Base-by-base conservation (phyloP, 2,888 invertebrate species). In the Periphyllus acericola region DNA sequence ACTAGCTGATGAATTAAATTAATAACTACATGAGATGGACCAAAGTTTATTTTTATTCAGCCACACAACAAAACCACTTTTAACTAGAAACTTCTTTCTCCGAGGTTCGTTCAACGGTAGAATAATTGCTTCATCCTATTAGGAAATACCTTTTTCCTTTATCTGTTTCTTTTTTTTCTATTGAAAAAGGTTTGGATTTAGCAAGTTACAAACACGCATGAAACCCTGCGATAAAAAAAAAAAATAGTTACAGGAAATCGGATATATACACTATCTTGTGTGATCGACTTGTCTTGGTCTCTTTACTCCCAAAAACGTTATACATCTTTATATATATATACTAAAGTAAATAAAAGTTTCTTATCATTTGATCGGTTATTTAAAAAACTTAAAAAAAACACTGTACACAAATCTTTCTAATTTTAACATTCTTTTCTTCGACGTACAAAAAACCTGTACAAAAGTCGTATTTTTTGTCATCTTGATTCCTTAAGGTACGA, bases 91-190 rank as follows among this genome's bases (percentile, higher is more conserved):
- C 29, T 76, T 76, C 14, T 76, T 46, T 75, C 14, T 14, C 76
- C 5, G 76, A 76, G 46, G 52, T 76, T 29, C 29, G 46, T 76
- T 76, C n/a, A 29, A 46, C n/a, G 29, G 76, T 76, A 0, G 46
- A 29, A 76, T 76, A 76, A 76, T 76, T 76, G 46, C 29, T 46
- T 76, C 29, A 46, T 76, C 17, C 76, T 76, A 76, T 76, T 76
- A 76, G 14, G 46, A n/a, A 46, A 46, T 40, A 19, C 17, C 17
- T 29, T 76, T 76, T 76, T 46, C 75, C 3, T 46, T 46, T 46
- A 17, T 46, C 9, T 8, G 11, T 74, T 36, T 21, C 1, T 36
- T 74, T 74, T 52, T 3, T 74, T 25, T 21, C 36, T 46, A 46
- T 76, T 76, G 76, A 76, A 29, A 46, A 76, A 46, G 29, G 40